A percentile compares a stretch with the other conserved stretches of the same genome.
Conservation (phyloP, 2,888 invertebrate species). For the Pyrrhia umbra region DNA sequence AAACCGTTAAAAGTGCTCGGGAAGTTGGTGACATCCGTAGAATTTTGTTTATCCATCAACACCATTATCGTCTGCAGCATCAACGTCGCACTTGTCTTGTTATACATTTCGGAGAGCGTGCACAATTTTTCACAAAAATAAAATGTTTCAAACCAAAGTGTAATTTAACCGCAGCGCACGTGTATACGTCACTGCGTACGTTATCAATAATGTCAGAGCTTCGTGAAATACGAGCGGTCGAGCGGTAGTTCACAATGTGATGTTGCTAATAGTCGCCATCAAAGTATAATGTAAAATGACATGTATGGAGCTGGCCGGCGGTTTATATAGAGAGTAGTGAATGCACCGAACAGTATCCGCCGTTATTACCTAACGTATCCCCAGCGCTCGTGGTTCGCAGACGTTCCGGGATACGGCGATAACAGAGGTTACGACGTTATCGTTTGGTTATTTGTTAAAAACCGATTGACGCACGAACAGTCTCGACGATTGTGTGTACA, state of each 20-base stretch:
- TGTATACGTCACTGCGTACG: conserved; percentile 56
- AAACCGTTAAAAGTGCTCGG: conserved; percentile 80
- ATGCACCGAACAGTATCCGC: conserved; percentile 71
- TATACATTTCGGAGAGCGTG: conserved; percentile 76
- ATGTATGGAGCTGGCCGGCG: conserved; percentile 66
- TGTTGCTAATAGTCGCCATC: conserved; percentile 70
- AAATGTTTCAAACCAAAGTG: conserved; percentile 18
- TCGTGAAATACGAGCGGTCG: conserved; percentile 68
- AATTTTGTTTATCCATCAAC: conserved; percentile 87
- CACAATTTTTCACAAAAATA: conserved; percentile 51
- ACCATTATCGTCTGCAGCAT: conserved; percentile 89
- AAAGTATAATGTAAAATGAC: conserved; percentile 75
- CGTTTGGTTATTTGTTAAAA: conserved; percentile 84
- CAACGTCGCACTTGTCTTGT: conserved; percentile 85
- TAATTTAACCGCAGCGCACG: conserved; percentile 53
- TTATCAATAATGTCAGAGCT: conserved; percentile 58
- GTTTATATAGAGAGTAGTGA: conserved; percentile 80
- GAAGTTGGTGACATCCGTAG: conserved; percentile 81
- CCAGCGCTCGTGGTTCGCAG: conserved; percentile 79
- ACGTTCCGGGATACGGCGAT: conserved; percentile 88
- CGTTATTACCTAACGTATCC: conserved; percentile 79
- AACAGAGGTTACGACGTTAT: conserved; percentile 87
- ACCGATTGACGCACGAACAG: conserved; percentile 88
- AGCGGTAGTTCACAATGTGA: conserved; percentile 44
- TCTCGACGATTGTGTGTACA: conserved; percentile 77